phyloP scores from a whole-genome alignment of 2,797 vertebrate species.

The Sarcophilus harrisii region DNA sequence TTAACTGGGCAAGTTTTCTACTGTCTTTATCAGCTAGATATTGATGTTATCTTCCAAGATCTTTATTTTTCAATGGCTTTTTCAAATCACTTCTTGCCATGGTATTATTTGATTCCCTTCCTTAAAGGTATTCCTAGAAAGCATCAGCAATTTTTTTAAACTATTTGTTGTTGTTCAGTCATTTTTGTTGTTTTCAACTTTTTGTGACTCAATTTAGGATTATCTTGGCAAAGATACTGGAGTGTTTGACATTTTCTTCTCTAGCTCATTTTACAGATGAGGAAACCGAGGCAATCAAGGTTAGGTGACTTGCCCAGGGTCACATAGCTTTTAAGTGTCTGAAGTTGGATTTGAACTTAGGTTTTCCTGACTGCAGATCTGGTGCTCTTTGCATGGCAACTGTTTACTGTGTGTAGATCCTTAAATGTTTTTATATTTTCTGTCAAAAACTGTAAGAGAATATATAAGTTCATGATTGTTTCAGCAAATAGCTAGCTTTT shows the following conservation, averaged over 20 bases:
- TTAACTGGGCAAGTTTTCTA: not conserved
- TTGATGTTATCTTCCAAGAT: not conserved
- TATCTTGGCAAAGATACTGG: not conserved
- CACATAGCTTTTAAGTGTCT: not conserved
- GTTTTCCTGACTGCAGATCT: not conserved
- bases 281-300: not conserved
- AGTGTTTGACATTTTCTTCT: not conserved
- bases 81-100: not conserved
- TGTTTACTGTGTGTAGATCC: not conserved
- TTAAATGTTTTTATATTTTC: not conserved
- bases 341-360: not conserved
- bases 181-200: not conserved
- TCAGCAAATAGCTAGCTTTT: not conserved
- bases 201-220: not conserved
- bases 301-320: not conserved
- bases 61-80: not conserved
- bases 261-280: not conserved
- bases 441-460: not conserved
- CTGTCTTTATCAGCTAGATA: not conserved
- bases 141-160: not conserved
- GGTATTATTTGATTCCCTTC: not conserved
- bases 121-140: not conserved
- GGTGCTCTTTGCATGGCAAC: not conserved
- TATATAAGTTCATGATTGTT: not conserved
- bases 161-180: not conserved